Base-by-base conservation (phyloP, 2,888 invertebrate genomes). In the Morpho helenor region DNA sequence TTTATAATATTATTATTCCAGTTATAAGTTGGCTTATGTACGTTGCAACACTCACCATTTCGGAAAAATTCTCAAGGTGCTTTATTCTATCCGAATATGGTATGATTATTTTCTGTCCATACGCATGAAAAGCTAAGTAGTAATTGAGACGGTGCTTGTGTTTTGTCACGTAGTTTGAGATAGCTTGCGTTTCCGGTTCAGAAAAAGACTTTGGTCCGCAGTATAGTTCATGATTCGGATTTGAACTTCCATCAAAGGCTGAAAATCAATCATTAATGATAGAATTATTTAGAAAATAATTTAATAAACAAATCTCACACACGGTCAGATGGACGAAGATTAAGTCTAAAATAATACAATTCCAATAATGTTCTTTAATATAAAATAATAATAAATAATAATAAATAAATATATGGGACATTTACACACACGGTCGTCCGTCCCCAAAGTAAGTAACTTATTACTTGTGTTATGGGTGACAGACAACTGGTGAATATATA, bases 91-190 rank as follows among this genome's bases (percentile, higher is more conserved):
- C 91, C 1, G 91, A 90, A 64, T 88, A 93, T 0, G 94, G 93
- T 46, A 93, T 83, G 7, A 94, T 78, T 23, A 93, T 73, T 48
- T 82, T 88, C 68, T 94, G 94, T 0, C 94, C 93, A 63, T 93
- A 94, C 0, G 93, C 91, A 68, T 94, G 94, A 52, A 94, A 85
- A 0, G 93, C 85, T 45, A 95, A 82, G 74, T 94, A 95, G 45
- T 91, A 92, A 54, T 80, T 84, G 2, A 93, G 68, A n/a, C 81
- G 74, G 0, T 73, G 64, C 2, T 60, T 66, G 7, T 72, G 70
- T 1, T 57, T 51, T 0, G 44, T 16, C 1, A 86, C 61, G 16
- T 79, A 82, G 0, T 74, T 62, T 0, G 77, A 67, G 0, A 86
- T 60, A 0, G 74, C 74, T 49, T 56, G 66, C 0, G 84, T 73